These are phyloP conservation scores for Tenthredo livida DNA, from an alignment of 2,888 invertebrate genomes.

Conservation along the genomic window DNA sequence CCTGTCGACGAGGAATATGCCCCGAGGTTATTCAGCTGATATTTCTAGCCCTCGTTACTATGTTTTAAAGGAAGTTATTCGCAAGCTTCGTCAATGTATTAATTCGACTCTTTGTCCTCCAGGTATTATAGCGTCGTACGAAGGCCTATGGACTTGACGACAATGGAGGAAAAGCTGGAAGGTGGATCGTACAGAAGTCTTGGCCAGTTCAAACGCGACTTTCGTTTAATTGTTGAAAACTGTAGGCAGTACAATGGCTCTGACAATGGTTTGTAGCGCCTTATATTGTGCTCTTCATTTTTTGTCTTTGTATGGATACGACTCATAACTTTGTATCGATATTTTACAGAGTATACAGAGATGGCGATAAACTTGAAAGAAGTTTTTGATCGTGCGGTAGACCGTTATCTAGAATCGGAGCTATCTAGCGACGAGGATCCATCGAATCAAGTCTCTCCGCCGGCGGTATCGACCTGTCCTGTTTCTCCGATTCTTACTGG, in stretches of 20 bases:
- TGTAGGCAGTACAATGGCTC: conserved; percentile 95
- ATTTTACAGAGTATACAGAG: conserved; percentile 88
- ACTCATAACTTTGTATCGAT: conserved; percentile 57
- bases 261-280: conserved; percentile 87
- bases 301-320: neutral
- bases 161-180: conserved; percentile 93
- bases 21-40: conserved; percentile 82
- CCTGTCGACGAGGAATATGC: conserved; percentile 96
- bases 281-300: conserved; percentile 19
- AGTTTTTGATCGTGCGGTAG: conserved; percentile 90
- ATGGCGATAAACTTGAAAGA: conserved; percentile 92
- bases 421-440: conserved; percentile 86
- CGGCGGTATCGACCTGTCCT: conserved; percentile 59
- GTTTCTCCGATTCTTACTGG: conserved; percentile 65
- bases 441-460: conserved; percentile 62
- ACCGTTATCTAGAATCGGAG: conserved; percentile 90
- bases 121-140: conserved; percentile 82
- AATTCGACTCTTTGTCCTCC: conserved; percentile 32
- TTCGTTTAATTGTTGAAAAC: conserved; percentile 95
- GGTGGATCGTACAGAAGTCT: conserved; percentile 89
- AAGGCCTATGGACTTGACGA: conserved; percentile 92
- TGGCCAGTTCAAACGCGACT: conserved; percentile 91
- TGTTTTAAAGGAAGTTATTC: neutral
- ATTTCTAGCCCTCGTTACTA: neutral
- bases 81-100: neutral